Evolutionary conservation across 2,888 invertebrate species (phyloP).

Genomic region (Syritta pipiens): DNA sequence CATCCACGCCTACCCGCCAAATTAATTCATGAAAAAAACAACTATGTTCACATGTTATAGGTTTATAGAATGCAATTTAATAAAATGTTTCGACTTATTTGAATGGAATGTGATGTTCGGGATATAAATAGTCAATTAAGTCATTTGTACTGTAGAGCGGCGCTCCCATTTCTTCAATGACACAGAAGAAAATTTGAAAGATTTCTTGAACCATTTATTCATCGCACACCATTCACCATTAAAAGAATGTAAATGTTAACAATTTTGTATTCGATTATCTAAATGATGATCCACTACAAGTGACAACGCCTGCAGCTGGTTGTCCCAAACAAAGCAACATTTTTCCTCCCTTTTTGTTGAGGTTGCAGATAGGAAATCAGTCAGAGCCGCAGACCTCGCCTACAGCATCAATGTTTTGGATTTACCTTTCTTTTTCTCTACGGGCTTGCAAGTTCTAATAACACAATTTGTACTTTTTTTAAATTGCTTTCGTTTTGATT

Average conservation of each 20-base stretch:
- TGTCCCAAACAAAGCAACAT: conserved; percentile 63
- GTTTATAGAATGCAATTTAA: conserved; percentile 43
- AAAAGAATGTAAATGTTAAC: no score
- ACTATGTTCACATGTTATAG: no score
- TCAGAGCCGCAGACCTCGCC: conserved; percentile 54
- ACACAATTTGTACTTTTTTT: conserved; percentile 51
- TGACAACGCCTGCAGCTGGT: conserved; percentile 59
- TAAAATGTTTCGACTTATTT: conserved; percentile 48
- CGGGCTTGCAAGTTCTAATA: conserved; percentile 32
- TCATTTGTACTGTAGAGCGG: conserved; percentile 48
- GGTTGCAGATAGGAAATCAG: conserved; percentile 29
- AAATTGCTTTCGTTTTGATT: conserved; percentile 12
- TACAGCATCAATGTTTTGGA: conserved; percentile 56
- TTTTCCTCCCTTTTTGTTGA: conserved; percentile 46
- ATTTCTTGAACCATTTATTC: conserved; percentile 9
- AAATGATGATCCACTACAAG: not conserved
- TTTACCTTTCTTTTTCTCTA: conserved; percentile 51
- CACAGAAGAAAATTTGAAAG: conserved; percentile 2
- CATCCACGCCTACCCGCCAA: conserved; percentile 26
- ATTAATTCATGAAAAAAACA: not conserved
- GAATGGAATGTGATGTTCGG: conserved; percentile 57
- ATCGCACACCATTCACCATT: no score
- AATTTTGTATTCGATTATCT: no score
- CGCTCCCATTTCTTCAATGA: conserved; percentile 59
- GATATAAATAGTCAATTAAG: conserved; percentile 69